Conservation (phyloP, 2,113 vertebrate genomes). For the Rhinopithecus roxellana region DNA sequence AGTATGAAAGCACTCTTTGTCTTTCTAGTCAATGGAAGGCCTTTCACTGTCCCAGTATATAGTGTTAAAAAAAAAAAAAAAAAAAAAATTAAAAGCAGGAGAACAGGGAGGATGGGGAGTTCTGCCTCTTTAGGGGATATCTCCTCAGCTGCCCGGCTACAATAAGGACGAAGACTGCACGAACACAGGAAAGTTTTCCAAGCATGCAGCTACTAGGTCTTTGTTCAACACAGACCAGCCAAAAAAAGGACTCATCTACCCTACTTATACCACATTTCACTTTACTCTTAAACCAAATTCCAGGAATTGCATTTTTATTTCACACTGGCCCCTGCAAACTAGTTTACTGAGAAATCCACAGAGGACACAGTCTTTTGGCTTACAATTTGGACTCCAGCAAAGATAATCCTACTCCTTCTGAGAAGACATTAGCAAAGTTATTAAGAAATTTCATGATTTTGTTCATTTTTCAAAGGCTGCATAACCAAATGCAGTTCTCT, state of each 20-base stretch:
- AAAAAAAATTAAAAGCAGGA: constrained; percentile 32
- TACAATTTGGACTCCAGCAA: constrained; percentile 61
- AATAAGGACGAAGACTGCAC: constrained; percentile 26
- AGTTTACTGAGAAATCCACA: constrained; percentile 58
- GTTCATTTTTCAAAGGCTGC: constrained; percentile 21
- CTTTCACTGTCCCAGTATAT: constrained; percentile 78
- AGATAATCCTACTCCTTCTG: not conserved
- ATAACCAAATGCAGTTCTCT: not conserved
- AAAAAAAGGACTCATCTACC: not conserved
- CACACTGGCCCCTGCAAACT: not conserved
- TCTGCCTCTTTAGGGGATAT: constrained; percentile 80
- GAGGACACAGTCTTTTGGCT: not conserved
- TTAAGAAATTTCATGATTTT: constrained; percentile 26
- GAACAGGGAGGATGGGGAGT: constrained; percentile 73
- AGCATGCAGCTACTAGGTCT: not conserved
- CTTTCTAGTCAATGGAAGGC: constrained; percentile 80
- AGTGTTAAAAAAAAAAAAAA: constrained; percentile 61
- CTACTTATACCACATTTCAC: not conserved
- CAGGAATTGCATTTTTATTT: constrained; percentile 48
- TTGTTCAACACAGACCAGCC: constrained; percentile 16
- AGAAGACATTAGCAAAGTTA: constrained; percentile 31
- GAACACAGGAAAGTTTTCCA: constrained; percentile 34
- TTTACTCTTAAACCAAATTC: not conserved
- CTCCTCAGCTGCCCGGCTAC: constrained; percentile 77
- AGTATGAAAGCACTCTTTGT: constrained; percentile 84